phyloP scores from a whole-genome alignment of 2,888 invertebrate species.

The Periphyllus acericola region DNA sequence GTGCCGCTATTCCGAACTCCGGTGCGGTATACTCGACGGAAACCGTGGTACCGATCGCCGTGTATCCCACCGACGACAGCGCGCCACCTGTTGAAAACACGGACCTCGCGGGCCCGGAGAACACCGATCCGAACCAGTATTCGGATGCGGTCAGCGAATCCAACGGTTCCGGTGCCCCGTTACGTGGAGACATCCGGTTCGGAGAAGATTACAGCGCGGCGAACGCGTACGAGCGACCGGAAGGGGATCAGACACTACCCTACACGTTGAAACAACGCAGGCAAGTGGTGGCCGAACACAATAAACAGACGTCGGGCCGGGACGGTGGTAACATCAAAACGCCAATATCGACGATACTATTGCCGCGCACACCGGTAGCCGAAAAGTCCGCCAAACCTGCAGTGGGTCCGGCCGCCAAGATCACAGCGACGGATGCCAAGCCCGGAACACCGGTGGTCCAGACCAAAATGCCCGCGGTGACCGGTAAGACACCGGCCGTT shows the following conservation, averaged over 20 bases:
- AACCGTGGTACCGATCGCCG: too few relatives aligned
- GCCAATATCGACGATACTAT: not conserved
- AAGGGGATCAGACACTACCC: not conserved
- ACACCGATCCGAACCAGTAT: not conserved
- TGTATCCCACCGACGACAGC: not conserved
- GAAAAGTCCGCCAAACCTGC: not conserved
- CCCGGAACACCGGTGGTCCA: too few relatives aligned
- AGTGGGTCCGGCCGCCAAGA: too few relatives aligned
- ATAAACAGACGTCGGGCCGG: not conserved
- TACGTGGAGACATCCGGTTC: constrained; percentile 17
- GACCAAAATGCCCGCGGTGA: too few relatives aligned
- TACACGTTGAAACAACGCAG: constrained; percentile 27
- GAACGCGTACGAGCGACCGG: not conserved
- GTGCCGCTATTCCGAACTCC: not conserved
- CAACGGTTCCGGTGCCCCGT: not conserved
- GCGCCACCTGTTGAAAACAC: not conserved
- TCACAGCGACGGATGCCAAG: too few relatives aligned
- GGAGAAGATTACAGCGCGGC: not conserved
- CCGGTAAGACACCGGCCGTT: not conserved
- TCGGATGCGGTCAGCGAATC: not conserved
- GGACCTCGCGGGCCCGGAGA: too few relatives aligned
- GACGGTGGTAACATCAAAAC: not conserved
- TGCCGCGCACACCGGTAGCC: not conserved
- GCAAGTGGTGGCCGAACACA: too few relatives aligned
- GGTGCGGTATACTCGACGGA: not conserved